These are phyloP conservation scores for Ellobius talpinus DNA, from an alignment of 2,113 vertebrate species.

Conservation along the genomic window DNA sequence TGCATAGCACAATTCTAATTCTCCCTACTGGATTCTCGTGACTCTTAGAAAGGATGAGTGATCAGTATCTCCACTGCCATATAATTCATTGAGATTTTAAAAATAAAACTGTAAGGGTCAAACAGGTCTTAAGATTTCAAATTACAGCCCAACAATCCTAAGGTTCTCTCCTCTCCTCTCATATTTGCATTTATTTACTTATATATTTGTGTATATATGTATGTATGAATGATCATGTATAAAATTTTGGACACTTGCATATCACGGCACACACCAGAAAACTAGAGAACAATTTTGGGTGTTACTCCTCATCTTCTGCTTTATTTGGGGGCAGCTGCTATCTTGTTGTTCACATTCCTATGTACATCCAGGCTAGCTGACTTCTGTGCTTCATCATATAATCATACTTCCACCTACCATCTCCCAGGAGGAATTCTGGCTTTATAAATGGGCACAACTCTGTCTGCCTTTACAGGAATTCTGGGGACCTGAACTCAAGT, in stretches of 20 bases:
- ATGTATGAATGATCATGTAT: neutral
- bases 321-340: fast-evolving
- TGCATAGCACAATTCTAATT: neutral
- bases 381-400: fast-evolving
- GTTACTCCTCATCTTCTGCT: too few relatives aligned
- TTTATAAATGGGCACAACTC: neutral
- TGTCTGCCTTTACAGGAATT: neutral
- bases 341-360: neutral
- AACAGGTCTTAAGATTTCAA: neutral
- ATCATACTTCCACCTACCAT: neutral
- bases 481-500: neutral
- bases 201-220: neutral
- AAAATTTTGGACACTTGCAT: neutral
- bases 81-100: neutral
- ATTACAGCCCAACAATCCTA: neutral
- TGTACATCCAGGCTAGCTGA: neutral
- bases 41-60: neutral
- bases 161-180: neutral
- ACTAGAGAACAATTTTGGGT: neutral
- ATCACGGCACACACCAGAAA: neutral
- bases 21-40: neutral
- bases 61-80: neutral
- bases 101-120: neutral
- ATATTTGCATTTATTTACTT: neutral
- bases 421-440: neutral